Evolutionary conservation across 2,888 invertebrate genomes (phyloP).

Genomic region (Neoaliturus tenellus): DNA sequence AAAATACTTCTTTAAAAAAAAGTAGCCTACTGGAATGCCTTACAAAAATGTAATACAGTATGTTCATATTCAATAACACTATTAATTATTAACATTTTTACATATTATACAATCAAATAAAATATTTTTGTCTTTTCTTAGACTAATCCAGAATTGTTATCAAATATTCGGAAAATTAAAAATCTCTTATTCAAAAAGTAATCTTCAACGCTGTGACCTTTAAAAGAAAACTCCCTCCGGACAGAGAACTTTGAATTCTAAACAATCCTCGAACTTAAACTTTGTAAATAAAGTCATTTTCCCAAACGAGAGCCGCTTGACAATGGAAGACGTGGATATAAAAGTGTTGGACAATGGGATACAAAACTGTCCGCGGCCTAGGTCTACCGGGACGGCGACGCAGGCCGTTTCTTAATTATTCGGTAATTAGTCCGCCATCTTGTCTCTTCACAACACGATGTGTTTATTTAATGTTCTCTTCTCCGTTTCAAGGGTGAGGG

Average conservation of each 20-base stretch:
- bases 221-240: not conserved
- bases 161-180: too few relatives aligned
- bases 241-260: not conserved
- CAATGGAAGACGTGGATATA: conserved; percentile 14
- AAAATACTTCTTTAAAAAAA: too few relatives aligned
- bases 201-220: too few relatives aligned
- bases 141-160: too few relatives aligned
- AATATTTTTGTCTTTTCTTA: too few relatives aligned
- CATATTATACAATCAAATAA: too few relatives aligned
- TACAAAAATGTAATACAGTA: too few relatives aligned
- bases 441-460: not conserved
- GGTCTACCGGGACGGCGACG: not conserved
- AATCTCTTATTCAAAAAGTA: too few relatives aligned
- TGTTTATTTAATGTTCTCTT: not conserved
- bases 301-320: not conserved
- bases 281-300: conserved; percentile 14
- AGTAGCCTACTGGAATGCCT: too few relatives aligned
- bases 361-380: not conserved
- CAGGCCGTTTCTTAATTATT: conserved; percentile 3
- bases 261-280: conserved; percentile 19
- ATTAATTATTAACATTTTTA: too few relatives aligned
- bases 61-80: too few relatives aligned
- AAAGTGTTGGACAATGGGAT: not conserved
- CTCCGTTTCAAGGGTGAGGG: not conserved
- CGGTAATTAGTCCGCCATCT: conserved; percentile 14